phyloP scores from a whole-genome alignment of 2,888 invertebrate genomes.

The Drosophila diplacantha region DNA sequence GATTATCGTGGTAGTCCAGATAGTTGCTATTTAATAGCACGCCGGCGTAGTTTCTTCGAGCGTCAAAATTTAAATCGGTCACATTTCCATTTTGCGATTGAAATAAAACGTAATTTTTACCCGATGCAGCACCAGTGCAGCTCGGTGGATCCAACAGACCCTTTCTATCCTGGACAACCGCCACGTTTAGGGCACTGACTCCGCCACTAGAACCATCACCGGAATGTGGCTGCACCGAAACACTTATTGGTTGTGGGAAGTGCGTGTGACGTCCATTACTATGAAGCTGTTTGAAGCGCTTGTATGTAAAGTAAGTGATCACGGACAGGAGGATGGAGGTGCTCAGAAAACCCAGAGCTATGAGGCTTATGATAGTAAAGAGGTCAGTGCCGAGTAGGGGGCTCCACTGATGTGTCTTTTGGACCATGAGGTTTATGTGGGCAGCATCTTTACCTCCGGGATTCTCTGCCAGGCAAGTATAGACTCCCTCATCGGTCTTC shows the following conservation, averaged over 20 bases:
- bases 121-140: neutral
- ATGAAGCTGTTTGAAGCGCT: conserved; percentile 24
- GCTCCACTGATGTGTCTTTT: conserved; percentile 64
- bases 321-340: conserved; percentile 73
- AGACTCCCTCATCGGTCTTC: conserved; percentile 84
- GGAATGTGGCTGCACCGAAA: neutral
- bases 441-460: conserved; percentile 87
- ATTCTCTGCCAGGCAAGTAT: conserved; percentile 88
- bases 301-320: conserved; percentile 55
- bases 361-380: conserved; percentile 70
- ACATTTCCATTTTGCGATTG: neutral
- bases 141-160: neutral
- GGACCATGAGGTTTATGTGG: conserved; percentile 79
- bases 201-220: neutral
- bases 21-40: conserved; percentile 15
- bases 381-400: conserved; percentile 70
- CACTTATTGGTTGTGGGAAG: neutral
- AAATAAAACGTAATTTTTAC: conserved; percentile 6
- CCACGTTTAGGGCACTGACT: conserved; percentile 10
- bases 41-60: neutral
- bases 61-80: neutral
- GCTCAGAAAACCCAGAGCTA: conserved; percentile 72
- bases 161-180: conserved; percentile 8
- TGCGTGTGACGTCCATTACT: conserved; percentile 8
- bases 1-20: conserved; percentile 13